phyloP scores from a whole-genome alignment of 2,888 invertebrate genomes.

The Drosophila pullipes region DNA sequence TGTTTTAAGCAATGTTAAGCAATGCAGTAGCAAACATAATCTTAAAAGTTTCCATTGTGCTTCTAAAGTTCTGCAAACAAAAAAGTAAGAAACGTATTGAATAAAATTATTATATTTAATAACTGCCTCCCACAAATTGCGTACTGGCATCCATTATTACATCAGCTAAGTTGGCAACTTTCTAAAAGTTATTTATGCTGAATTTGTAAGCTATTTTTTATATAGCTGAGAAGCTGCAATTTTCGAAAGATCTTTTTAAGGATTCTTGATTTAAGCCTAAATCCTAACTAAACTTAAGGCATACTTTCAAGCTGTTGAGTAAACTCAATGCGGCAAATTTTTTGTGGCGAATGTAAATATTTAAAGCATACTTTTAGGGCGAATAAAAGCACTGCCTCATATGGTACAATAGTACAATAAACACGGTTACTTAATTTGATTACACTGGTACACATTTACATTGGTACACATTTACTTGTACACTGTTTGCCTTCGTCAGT shows the following conservation, averaged over 20 bases:
- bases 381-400: not conserved
- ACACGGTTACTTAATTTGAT: not conserved
- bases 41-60: slow-evolving; percentile 21
- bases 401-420: not conserved
- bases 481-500: not conserved
- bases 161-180: not conserved
- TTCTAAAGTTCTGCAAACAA: slow-evolving; percentile 12
- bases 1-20: slow-evolving; percentile 47
- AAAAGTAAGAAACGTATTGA: slow-evolving; percentile 3
- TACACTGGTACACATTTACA: not conserved
- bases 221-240: not conserved
- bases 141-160: not conserved
- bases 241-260: not conserved
- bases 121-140: slow-evolving; percentile 1
- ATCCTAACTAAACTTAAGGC: not conserved
- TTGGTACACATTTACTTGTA: not conserved
- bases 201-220: not conserved
- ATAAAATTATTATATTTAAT: slow-evolving; percentile 13
- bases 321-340: not conserved
- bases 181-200: slow-evolving; percentile 1
- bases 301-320: not conserved
- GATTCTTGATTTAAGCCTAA: not conserved
- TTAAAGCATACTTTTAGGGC: not conserved
- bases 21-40: slow-evolving; percentile 9
- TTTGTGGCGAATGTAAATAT: not conserved